Base-by-base conservation (phyloP, 2,113 vertebrate genomes). In the Phalacrocorax pelagicus region DNA sequence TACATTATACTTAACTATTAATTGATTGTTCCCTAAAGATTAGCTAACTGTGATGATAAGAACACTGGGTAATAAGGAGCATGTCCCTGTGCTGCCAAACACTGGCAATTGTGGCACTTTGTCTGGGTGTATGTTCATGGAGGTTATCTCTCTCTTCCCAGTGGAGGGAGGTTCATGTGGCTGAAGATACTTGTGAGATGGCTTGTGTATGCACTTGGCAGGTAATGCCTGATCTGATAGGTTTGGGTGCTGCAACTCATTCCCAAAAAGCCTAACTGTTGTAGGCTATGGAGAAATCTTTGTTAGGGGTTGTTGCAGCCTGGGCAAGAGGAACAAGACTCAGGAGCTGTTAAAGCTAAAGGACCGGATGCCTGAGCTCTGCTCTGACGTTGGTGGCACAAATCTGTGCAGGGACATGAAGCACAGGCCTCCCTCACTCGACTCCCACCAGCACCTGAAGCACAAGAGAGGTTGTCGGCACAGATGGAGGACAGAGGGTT, bases 361-460 rank as follows among this genome's bases (percentile, higher is more conserved):
- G 46, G 24, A 58, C 4, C 42, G 49, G 51, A 54, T 5, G 6
- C 57, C 58, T 55, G 20, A 61, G 26, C n/a, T 83, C n/a, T 80
- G 47, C 23, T 79, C 23, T 3, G 3, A 3, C 36, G 14, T 40
- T 58, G 51, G 36, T 78, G 62, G 26, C 55, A 55, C 22, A 54
- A 44, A 54, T 15, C 26, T 73, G 11, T 13, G 42, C 59, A 15
- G 0, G 1, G n/a, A 13, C 10, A 9, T 1, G 24, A 70, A 40
- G 40, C 0, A 0, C 21, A 34, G 15, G 12, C 54, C 8, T 65
- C 21, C 69, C 27, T 61, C 34, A 27, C 21, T 49, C 0, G 0
- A 9, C 24, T 71, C 36, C 40, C 47, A 13, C 30, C 30, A 70
- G 40, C 5, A 18, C 34, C 5, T 6, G 1, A 70, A 59, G 71